A percentile compares a stretch with the other conserved stretches of the same genome.
Evolutionary conservation across 2,797 vertebrate species (phyloP).

Genomic region (Cynodonichthys magdalenae): DNA sequence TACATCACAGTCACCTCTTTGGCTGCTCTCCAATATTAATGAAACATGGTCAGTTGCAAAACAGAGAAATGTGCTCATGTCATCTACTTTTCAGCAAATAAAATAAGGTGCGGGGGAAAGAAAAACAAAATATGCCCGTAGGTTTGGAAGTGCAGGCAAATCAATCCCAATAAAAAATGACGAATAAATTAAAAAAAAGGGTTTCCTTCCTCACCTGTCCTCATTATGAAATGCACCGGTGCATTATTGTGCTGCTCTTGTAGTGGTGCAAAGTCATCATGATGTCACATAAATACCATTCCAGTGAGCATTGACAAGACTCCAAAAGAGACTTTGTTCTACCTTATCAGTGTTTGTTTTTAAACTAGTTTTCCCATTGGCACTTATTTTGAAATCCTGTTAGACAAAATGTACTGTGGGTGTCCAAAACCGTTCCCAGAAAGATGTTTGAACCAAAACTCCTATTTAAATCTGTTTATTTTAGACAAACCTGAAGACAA

Average conservation of each 20-base stretch:
- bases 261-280: slow-evolving; percentile 35
- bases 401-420: slow-evolving; percentile 16
- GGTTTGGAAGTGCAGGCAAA: slow-evolving; percentile 28
- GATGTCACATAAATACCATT: slow-evolving; percentile 40
- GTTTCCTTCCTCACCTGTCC: slow-evolving; percentile 3
- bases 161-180: slow-evolving; percentile 23
- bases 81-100: slow-evolving; percentile 63
- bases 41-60: slow-evolving; percentile 67
- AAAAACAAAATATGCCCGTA: not conserved
- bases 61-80: slow-evolving; percentile 67
- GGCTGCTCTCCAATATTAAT: slow-evolving; percentile 73
- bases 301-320: slow-evolving; percentile 5
- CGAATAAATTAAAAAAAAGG: slow-evolving; percentile 1
- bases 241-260: slow-evolving; percentile 21
- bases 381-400: not conserved
- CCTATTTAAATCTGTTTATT: slow-evolving; percentile 12
- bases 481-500: slow-evolving; percentile 33
- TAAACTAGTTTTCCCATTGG: not conserved
- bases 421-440: not conserved
- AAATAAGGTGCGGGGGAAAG: slow-evolving; percentile 28
- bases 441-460: not conserved
- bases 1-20: slow-evolving; percentile 72
- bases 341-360: slow-evolving; percentile 4
- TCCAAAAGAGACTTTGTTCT: not conserved
- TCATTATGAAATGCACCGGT: slow-evolving; percentile 25